Base-by-base conservation (phyloP, 2,113 vertebrate species). In the Pterophyllum scalare region DNA sequence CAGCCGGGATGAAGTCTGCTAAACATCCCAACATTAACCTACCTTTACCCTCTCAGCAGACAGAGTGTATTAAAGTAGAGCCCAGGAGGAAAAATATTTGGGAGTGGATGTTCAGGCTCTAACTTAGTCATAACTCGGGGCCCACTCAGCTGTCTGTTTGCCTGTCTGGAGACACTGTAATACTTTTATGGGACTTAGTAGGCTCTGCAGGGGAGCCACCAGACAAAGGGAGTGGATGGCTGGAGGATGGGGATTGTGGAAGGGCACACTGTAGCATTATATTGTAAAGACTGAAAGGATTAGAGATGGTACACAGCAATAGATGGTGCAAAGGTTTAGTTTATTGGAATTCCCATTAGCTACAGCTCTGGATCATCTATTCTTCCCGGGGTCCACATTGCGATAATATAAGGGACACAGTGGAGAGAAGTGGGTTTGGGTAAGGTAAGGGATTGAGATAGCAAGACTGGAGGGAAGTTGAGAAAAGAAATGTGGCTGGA, bases 91-190 rank as follows among this genome's bases (percentile, higher is more conserved):
- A 38, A 75, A 80, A 67, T 52, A 26, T 87, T 74, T 79, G 28
- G 86, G 83, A 84, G 85, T 35, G 64, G 79, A 84, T 87, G 75
- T 84, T 52, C 72, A 86, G 31, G 15, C 33, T 79, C 49, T 60
- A 76, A 81, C 75, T 61, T 72, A 81, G 81, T 88, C 83, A 85
- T 88, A 89, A 87, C 81, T 74, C 20, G 11, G 20, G 76, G 59
- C 57, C 72, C 20, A 60, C 59, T 81, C 38, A 61, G 6, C 65
- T 89, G 58, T 57, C 40, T 54, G 72, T 7, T 49, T 58, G 20
- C n/a, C 83, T 85, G 82, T 80, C 89, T 90, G 83, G 82, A 92
- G 61, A 91, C 89, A 77, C 77, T 82, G 82, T 86, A 87, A 70
- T 88, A 84, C 79, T 90, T 93, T 90, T 84, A 90, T 54, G 20